phyloP scores from a whole-genome alignment of 2,797 vertebrate species.

The Otolemur crassicaudatus region DNA sequence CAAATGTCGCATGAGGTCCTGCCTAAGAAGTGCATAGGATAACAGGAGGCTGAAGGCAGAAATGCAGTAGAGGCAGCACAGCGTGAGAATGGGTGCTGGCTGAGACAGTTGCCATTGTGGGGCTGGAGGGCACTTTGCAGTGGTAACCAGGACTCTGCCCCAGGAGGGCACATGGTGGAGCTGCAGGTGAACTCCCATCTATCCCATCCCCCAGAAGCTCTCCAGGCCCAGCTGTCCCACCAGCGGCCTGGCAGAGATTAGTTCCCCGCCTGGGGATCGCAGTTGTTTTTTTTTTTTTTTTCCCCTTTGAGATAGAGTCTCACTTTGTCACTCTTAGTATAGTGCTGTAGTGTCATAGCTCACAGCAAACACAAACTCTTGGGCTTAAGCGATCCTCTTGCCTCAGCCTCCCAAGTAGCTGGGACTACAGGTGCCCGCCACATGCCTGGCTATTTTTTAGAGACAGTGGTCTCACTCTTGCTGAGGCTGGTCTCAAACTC shows the following conservation, averaged over 20 bases:
- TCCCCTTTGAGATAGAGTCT: no score
- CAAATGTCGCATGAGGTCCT: not conserved
- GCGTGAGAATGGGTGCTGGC: accelerated
- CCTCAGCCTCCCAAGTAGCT: no score
- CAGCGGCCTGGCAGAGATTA: not conserved
- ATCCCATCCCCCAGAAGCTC: not conserved
- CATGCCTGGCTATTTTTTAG: no score
- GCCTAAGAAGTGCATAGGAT: not conserved
- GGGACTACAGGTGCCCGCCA: no score
- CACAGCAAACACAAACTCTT: no score
- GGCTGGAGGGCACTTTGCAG: not conserved
- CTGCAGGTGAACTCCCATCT: not conserved
- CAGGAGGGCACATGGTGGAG: not conserved
- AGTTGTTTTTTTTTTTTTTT: no score
- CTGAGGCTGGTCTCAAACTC: no score
- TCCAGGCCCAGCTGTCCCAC: not conserved
- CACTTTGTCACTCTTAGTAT: no score
- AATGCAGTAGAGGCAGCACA: not conserved
- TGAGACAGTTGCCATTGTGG: not conserved
- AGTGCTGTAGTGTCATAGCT: no score
- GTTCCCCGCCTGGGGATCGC: not conserved
- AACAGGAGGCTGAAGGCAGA: not conserved
- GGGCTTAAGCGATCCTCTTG: no score
- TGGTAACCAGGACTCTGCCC: not conserved
- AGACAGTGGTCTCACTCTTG: no score